Evolutionary conservation across 2,113 vertebrate species (phyloP).

Genomic region (Corydoras sp.): DNA sequence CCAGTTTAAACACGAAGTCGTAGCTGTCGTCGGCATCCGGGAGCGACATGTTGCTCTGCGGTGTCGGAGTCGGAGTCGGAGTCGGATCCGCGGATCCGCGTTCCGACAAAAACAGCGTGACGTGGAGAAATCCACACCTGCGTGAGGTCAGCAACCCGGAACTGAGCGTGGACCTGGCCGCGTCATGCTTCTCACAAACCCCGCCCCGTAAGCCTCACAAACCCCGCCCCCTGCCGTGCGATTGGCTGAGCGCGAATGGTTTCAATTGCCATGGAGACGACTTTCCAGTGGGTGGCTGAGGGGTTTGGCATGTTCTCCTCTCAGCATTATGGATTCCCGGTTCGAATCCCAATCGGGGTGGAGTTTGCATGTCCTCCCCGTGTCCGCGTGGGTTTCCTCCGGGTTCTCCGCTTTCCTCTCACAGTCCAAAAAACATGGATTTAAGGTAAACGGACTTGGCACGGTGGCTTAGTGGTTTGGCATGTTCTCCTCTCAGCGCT

Average conservation of each 20-base stretch:
- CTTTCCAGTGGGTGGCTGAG: no score
- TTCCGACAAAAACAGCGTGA: slow-evolving; percentile 29
- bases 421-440: no score
- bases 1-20: slow-evolving; percentile 80
- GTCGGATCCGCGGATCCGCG: not conserved
- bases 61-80: not conserved
- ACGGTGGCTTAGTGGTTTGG: no score
- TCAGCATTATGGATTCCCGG: no score
- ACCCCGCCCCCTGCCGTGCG: not conserved
- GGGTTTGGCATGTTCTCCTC: no score
- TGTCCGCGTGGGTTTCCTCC: no score
- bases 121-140: slow-evolving; percentile 53
- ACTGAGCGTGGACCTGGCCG: slow-evolving; percentile 15
- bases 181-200: slow-evolving; percentile 1
- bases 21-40: slow-evolving; percentile 70
- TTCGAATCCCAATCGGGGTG: no score
- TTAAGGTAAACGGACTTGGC: no score
- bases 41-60: slow-evolving; percentile 39
- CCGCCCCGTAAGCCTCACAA: not conserved
- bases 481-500: no score
- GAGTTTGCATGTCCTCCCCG: no score
- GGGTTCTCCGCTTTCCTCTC: no score
- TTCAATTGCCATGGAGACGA: no score
- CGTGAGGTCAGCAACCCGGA: slow-evolving; percentile 46
- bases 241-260: slow-evolving; percentile 6